These are phyloP conservation scores for Pygocentrus nattereri DNA, from an alignment of 2,797 vertebrate genomes.

Conservation along the genomic window DNA sequence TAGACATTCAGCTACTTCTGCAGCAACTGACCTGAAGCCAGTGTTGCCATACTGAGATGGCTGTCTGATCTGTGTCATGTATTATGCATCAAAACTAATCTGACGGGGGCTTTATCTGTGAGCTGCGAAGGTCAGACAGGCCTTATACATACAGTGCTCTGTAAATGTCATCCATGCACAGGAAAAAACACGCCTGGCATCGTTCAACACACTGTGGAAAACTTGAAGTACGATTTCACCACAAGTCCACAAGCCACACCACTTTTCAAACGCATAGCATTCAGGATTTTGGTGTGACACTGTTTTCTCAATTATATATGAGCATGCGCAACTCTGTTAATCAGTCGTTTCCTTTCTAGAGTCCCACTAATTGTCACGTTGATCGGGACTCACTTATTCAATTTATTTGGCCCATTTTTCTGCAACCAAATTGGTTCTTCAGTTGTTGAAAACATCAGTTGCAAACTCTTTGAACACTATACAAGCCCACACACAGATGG, in stretches of 20 bases:
- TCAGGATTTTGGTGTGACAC: no score
- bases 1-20: slow-evolving; percentile 32
- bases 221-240: neutral
- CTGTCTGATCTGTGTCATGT: slow-evolving; percentile 45
- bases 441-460: neutral
- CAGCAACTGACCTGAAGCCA: slow-evolving; percentile 36
- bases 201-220: slow-evolving; percentile 10
- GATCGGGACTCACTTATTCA: neutral
- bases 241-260: neutral
- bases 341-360: neutral
- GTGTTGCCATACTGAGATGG: slow-evolving; percentile 12
- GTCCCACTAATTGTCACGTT: neutral
- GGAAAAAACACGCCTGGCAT: neutral
- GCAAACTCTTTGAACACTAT: neutral
- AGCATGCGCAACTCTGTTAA: no score
- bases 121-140: slow-evolving; percentile 37
- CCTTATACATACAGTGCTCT: slow-evolving; percentile 36
- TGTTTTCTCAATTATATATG: no score
- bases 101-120: slow-evolving; percentile 27
- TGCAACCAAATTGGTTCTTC: neutral
- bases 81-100: slow-evolving; percentile 52
- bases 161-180: slow-evolving; percentile 39
- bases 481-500: slow-evolving; percentile 19
- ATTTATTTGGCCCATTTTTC: neutral
- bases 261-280: no score